Conservation (phyloP, 2,113 vertebrate genomes). For the Melospiza georgiana region DNA sequence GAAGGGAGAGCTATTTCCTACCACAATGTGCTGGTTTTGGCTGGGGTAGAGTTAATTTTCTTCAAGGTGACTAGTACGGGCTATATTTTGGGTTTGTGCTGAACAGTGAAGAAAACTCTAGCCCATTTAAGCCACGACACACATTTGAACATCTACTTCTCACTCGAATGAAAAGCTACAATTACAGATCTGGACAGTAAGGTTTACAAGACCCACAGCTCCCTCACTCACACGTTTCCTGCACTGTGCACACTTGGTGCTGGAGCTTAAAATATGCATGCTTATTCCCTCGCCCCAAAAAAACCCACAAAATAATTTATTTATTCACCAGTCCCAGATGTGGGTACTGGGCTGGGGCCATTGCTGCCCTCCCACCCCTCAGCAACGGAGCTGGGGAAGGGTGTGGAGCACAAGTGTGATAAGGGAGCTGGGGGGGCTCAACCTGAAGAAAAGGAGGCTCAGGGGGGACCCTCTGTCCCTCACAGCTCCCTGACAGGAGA, state of each 20-base stretch:
- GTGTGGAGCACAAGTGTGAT: background rate
- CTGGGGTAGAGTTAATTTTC: background rate
- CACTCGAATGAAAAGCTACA: accelerated
- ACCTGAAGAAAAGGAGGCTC: background rate
- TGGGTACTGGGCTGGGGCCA: background rate
- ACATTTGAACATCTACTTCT: background rate
- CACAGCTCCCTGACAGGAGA: background rate
- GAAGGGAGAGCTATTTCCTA: background rate
- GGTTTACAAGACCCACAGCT: no score
- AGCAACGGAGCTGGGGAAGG: background rate
- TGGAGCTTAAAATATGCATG: background rate
- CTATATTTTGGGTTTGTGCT: background rate
- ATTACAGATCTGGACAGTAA: accelerated
- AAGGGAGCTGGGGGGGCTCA: background rate
- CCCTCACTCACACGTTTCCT: accelerated
- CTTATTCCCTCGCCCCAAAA: accelerated
- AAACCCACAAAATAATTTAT: accelerated
- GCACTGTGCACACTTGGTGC: accelerated
- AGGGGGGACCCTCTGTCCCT: background rate
- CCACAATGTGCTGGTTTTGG: background rate
- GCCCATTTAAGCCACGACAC: background rate
- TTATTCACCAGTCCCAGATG: background rate
- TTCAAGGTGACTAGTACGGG: background rate
- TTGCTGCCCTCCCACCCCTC: background rate
- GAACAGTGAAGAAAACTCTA: background rate